These are phyloP conservation scores for Sebastes dallii DNA, from an alignment of 2,797 vertebrate genomes.

Conservation along the genomic window DNA sequence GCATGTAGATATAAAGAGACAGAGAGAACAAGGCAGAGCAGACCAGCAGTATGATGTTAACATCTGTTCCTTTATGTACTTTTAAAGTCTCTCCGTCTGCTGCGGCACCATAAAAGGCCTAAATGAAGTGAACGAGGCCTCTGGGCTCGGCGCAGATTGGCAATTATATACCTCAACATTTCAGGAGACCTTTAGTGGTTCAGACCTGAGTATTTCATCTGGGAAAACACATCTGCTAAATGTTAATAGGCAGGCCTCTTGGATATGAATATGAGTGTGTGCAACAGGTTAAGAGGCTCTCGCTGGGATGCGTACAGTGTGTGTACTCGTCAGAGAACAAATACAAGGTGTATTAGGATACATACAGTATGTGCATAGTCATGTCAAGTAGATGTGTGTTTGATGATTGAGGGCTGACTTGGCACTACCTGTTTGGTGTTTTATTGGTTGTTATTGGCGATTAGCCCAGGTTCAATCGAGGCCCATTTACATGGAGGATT, in stretches of 20 bases:
- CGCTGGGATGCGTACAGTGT: not conserved
- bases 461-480: slow-evolving; percentile 52
- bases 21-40: slow-evolving; percentile 13
- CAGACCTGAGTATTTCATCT: slow-evolving; percentile 40
- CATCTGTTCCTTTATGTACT: slow-evolving; percentile 68
- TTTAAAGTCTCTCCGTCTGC: slow-evolving; percentile 61
- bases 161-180: slow-evolving; percentile 65
- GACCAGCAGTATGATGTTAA: slow-evolving; percentile 43
- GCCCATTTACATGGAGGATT: slow-evolving; percentile 50
- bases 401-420: slow-evolving; percentile 22
- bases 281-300: slow-evolving; percentile 56
- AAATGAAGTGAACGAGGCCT: slow-evolving; percentile 58
- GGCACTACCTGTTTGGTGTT: slow-evolving; percentile 27
- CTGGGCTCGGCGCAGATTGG: slow-evolving; percentile 58
- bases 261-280: slow-evolving; percentile 28
- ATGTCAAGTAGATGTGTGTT: not conserved
- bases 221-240: slow-evolving; percentile 61
- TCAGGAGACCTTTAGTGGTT: slow-evolving; percentile 54
- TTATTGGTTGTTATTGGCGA: slow-evolving; percentile 48
- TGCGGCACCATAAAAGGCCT: slow-evolving; percentile 47
- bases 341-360: not conserved
- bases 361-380: not conserved
- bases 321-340: not conserved
- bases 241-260: slow-evolving; percentile 43
- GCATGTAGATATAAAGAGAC: not conserved